These are phyloP conservation scores for Eupithecia subumbrata DNA, from an alignment of 2,888 invertebrate genomes.

Conservation along the genomic window DNA sequence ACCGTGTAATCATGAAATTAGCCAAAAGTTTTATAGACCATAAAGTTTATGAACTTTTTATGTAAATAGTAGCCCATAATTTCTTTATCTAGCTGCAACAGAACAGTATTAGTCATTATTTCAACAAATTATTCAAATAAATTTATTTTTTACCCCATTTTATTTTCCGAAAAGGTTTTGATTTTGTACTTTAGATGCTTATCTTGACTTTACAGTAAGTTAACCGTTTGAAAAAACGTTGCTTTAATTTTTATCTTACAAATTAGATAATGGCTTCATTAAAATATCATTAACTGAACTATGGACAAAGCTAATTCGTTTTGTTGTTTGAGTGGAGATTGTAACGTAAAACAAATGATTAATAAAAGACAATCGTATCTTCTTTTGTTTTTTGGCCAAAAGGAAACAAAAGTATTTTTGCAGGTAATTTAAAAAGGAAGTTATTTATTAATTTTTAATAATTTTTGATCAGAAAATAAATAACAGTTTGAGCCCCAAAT, in stretches of 20 bases:
- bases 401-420: not conserved
- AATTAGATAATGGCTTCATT: slow-evolving; percentile 44
- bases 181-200: slow-evolving; percentile 12
- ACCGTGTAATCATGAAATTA: not conserved
- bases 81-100: slow-evolving; percentile 22
- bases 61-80: slow-evolving; percentile 24
- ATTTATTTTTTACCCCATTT: not conserved
- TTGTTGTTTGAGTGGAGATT: slow-evolving; percentile 16
- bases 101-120: slow-evolving; percentile 18
- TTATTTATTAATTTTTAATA: too few species aligned
- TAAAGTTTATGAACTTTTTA: slow-evolving; percentile 18
- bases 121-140: slow-evolving; percentile 21
- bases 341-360: not conserved
- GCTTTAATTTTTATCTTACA: slow-evolving; percentile 40
- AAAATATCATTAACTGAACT: slow-evolving; percentile 39
- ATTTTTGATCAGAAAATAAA: too few species aligned
- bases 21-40: slow-evolving; percentile 6
- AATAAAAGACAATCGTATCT: not conserved
- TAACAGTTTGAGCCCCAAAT: too few species aligned
- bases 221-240: slow-evolving; percentile 31
- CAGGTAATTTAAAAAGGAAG: too few species aligned
- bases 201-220: slow-evolving; percentile 14
- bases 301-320: slow-evolving; percentile 32
- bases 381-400: not conserved
- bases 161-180: slow-evolving; percentile 8